Base-by-base conservation (phyloP, 1,140 invertebrate species). In the Ceratosolen fusciceps region DNA sequence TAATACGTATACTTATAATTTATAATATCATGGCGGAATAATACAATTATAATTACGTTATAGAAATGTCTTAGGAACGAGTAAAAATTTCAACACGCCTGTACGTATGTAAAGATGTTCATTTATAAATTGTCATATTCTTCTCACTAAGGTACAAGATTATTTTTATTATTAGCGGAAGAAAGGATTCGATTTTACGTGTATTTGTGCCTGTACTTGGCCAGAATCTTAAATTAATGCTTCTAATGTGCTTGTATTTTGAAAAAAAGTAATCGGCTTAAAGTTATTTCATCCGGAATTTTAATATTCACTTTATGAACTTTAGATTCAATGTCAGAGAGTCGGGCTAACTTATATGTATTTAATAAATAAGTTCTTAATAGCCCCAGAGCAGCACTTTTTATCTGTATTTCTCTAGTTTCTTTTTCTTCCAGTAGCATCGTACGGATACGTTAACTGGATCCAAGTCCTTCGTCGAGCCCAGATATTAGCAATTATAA, bases 231-330 rank as follows among this genome's bases (percentile, higher is more conserved):
- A 37, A 65, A 65, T n/a, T n/a, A 9, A 21, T 7, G 14, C 16
- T 65, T 16, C 26, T 37, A 65, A 65, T 65, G 3, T 65, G n/a
- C 31, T 65, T 16, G 31, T 37, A 37, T 37, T 24, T 65, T 65
- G 24, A 24, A n/a, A n/a, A 62, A 34, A 37, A 65, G 21, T 37
- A 65, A 65, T 65, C 19, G 7, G 1, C 60, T 65, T 10, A 37
- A 31, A 65, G 31, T 65, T 65, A 31, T 37, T 65, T 37, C 10
- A n/a, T 65, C 21, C 19, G 29, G 31, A 65, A 37, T 65, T 65
- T 65, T 65, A n/a, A 65, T 65, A 37, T 65, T 65, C 21, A 37
- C 37, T 62, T 65, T 29, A 21, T n/a, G 37, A 65, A 37, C 19
- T 37, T 65, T 65, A 65, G 19, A 37, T 65, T 65, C 60, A 65